Base-by-base conservation (phyloP, 2,113 vertebrate species). In the Saccopteryx leptura region DNA sequence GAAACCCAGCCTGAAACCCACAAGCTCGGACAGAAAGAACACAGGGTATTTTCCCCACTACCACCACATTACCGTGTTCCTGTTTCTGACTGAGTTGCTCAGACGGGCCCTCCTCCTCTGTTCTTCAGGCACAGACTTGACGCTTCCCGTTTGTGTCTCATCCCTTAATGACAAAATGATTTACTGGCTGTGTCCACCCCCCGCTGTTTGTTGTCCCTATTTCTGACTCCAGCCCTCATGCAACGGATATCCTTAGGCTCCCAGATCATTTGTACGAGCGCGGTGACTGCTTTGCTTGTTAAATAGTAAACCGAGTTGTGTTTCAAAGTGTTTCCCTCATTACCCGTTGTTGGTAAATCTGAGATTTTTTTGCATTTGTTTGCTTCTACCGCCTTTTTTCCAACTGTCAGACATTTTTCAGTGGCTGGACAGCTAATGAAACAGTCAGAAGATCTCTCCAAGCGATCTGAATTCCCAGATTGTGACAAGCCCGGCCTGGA, bases 341-440 rank as follows among this genome's bases (percentile, higher is more conserved):
- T 93, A 92, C 92, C 66, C 13, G 17, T 54, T 63, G 39, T 82
- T 88, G 82, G 84, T 26, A 76, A 86, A 56, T 78, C 31, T 78
- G 31, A 31, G 31, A 31, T 33, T n/a, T 71, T 60, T 82, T 52
- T 68, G n/a, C 24, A 28, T 39, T 60, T 87, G 79, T 97, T 94
- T 90, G n/a, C 61, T 91, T 50, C 52, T 61, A 52, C 28, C 9
- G 80, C 39, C 24, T 80, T 94, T 91, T 48, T 65, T 93, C n/a
- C 31, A 46, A 26, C 28, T 0, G 0, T 83, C 75, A 83, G 76
- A 52, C 74, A 93, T 91, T 97, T 97, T 96, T 97, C 86, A 96
- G 69, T 91, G 82, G 69, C 89, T 94, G 93, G 89, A 93, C 86
- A 96, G 60, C 95, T 97, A 96, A 96, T 94, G 91, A 98, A 93